These are phyloP conservation scores for Semaprochilodus insignis DNA, from an alignment of 2,797 vertebrate genomes.

Conservation along the genomic window DNA sequence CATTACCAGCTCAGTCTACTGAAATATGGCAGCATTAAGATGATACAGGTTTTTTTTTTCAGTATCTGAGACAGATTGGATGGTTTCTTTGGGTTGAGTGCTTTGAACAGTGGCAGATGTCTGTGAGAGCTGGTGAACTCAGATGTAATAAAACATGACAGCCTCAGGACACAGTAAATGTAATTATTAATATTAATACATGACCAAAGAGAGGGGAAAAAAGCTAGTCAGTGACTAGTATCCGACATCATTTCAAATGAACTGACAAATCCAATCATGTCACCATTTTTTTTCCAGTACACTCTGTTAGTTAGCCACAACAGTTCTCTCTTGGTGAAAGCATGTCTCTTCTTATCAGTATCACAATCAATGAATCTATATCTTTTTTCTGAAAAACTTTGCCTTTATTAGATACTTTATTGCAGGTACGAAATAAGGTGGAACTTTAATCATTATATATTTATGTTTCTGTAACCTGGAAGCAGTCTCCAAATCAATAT, in stretches of 20 bases:
- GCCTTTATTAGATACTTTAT: background rate
- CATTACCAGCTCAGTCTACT: constrained; percentile 24
- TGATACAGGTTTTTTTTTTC: constrained; percentile 12
- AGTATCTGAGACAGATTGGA: constrained; percentile 19
- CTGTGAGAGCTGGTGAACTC: constrained; percentile 40
- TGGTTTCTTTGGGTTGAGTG: constrained; percentile 36
- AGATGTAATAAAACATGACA: constrained; percentile 57
- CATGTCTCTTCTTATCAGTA: constrained; percentile 3
- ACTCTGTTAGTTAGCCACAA: constrained; percentile 31
- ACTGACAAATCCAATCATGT: constrained; percentile 49
- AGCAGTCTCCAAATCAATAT: too few species aligned
- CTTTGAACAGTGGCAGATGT: constrained; percentile 50
- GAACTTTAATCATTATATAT: too few species aligned
- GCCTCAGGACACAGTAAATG: constrained; percentile 56
- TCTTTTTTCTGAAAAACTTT: constrained; percentile 20
- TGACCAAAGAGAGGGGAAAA: constrained; percentile 45
- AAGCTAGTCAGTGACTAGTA: constrained; percentile 37
- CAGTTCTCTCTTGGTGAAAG: constrained; percentile 16
- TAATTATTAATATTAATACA: constrained; percentile 63
- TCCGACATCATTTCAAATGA: constrained; percentile 51
- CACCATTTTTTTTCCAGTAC: constrained; percentile 18
- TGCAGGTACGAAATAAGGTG: too few species aligned
- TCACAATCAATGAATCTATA: constrained; percentile 1
- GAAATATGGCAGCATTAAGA: constrained; percentile 22
- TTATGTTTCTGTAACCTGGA: too few species aligned